Evolutionary conservation across 2,888 invertebrate genomes (phyloP).

Genomic region (Pilophorus perplexus): DNA sequence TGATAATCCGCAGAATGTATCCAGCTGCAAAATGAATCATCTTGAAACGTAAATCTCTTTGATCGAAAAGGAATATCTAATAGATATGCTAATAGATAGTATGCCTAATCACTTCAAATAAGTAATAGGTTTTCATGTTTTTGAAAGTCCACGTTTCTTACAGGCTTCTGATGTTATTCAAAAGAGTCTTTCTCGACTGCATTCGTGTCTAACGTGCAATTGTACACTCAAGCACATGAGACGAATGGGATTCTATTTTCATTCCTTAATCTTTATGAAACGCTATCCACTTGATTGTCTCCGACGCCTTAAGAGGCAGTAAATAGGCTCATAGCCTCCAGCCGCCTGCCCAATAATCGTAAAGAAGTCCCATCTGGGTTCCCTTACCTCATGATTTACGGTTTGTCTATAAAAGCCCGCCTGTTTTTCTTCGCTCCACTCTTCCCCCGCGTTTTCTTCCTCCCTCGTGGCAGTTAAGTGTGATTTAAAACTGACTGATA

Average conservation of each 20-base stretch:
- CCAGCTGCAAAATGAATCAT: too few relatives aligned
- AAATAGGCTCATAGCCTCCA: conserved; percentile 37
- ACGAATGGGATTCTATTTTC: conserved; percentile 33
- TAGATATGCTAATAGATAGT: too few relatives aligned
- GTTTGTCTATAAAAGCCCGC: conserved; percentile 39
- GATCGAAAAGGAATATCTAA: too few relatives aligned
- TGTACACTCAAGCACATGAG: too few relatives aligned
- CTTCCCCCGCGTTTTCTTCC: conserved; percentile 14
- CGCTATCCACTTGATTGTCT: conserved; percentile 36
- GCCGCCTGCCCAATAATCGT: conserved; percentile 39
- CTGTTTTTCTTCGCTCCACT: conserved; percentile 28
- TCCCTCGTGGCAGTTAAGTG: conserved; percentile 28
- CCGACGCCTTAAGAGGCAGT: conserved; percentile 35
- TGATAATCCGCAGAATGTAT: too few relatives aligned
- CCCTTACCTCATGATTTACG: conserved; percentile 38
- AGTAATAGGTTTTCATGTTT: too few relatives aligned
- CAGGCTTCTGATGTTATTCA: too few relatives aligned
- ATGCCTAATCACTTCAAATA: too few relatives aligned
- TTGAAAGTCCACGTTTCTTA: too few relatives aligned
- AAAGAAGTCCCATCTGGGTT: conserved; percentile 40
- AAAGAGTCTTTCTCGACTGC: too few relatives aligned
- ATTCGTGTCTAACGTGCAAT: too few relatives aligned
- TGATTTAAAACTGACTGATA: conserved; percentile 37
- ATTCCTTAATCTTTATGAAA: conserved; percentile 36
- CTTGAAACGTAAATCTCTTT: too few relatives aligned